phyloP scores from a whole-genome alignment of 2,113 vertebrate species.

The Taxidea taxus region DNA sequence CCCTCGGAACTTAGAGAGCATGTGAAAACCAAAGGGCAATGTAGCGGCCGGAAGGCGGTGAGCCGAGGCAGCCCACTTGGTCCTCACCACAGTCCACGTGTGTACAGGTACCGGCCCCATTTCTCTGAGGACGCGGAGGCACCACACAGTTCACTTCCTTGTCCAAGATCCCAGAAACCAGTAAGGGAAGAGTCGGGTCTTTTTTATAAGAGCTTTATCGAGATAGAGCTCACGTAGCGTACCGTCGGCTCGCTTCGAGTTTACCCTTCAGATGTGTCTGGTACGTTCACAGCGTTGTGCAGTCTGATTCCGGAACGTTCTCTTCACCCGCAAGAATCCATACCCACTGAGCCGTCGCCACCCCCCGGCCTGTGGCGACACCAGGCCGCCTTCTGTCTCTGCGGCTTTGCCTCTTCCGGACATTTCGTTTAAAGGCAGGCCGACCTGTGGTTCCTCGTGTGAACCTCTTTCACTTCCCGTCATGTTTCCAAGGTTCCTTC shows the following conservation, averaged over 20 bases:
- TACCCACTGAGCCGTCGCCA: not conserved
- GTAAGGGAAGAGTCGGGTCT: not conserved
- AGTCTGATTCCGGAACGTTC: not conserved
- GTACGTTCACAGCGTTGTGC: not conserved
- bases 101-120: not conserved
- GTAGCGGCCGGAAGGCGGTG: accelerated
- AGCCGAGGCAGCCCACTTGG: not conserved
- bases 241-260: not conserved
- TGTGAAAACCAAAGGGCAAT: not conserved
- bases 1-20: not conserved
- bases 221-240: not conserved
- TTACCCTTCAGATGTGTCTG: not conserved
- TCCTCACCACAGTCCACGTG: not conserved
- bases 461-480: not conserved
- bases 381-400: not conserved
- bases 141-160: not conserved
- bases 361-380: too few species aligned
- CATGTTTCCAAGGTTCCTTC: not conserved
- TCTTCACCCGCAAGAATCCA: not conserved
- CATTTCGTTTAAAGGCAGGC: not conserved
- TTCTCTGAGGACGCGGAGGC: not conserved
- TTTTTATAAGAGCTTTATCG: not conserved
- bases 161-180: not conserved
- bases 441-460: not conserved
- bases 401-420: not conserved